phyloP scores from a whole-genome alignment of 53 echinoderm and acorn worm genomes.

The Paracentrotus lividus region DNA sequence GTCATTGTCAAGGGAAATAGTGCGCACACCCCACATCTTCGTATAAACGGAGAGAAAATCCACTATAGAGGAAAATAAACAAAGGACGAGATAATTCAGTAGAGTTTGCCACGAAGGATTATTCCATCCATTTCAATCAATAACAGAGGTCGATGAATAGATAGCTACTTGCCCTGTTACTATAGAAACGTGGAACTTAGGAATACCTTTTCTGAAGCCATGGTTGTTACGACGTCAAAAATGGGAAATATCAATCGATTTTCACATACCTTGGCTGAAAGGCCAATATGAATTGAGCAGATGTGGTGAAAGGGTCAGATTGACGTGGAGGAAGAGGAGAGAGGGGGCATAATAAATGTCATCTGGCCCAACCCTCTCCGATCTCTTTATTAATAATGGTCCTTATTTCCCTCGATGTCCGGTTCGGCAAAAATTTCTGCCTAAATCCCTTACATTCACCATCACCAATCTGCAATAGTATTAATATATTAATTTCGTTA shows the following conservation, averaged over 20 bases:
- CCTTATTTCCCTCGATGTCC: too few relatives aligned
- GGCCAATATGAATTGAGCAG: neutral
- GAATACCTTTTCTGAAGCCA: conserved; percentile 16
- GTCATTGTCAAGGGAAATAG: neutral
- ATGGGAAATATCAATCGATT: conserved; percentile 31
- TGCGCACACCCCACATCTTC: neutral
- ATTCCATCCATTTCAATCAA: conserved; percentile 18
- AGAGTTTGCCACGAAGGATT: conserved; percentile 3
- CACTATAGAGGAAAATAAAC: conserved; percentile 29
- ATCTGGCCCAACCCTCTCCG: too few relatives aligned
- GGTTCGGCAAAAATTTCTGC: too few relatives aligned
- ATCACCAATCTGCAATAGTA: too few relatives aligned
- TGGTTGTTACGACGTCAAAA: conserved; percentile 32
- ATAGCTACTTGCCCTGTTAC: conserved; percentile 18
- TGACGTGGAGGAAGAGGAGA: neutral
- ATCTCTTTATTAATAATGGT: too few relatives aligned
- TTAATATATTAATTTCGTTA: too few relatives aligned
- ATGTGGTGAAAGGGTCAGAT: neutral
- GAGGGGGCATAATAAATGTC: neutral
- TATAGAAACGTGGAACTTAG: neutral
- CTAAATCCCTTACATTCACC: too few relatives aligned
- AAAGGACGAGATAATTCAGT: neutral
- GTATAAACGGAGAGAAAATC: neutral
- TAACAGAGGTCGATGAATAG: conserved; percentile 21
- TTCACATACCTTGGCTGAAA: conserved; percentile 19